phyloP scores from a whole-genome alignment of 2,888 invertebrate genomes.

The Bugulina stolonifera region DNA sequence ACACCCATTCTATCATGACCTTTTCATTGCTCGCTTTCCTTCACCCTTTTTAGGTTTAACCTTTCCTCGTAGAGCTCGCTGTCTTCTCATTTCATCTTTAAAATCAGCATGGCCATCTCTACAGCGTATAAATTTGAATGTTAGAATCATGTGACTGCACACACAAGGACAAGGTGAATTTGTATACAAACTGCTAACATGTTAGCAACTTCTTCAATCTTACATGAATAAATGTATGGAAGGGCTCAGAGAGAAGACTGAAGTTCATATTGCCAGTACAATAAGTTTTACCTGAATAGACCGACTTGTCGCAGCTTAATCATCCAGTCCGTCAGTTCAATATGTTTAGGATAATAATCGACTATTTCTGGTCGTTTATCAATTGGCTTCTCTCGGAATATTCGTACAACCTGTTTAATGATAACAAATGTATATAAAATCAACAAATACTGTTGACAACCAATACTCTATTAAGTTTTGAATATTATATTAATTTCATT shows the following conservation, averaged over 20 bases:
- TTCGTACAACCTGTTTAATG: constrained; percentile 65
- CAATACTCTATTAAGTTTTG: no score
- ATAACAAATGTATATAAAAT: no score
- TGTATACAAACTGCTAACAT: no score
- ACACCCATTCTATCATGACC: not conserved
- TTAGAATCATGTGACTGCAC: no score
- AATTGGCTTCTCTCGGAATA: constrained; percentile 70
- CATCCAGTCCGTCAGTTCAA: constrained; percentile 71
- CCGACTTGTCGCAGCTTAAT: constrained; percentile 49
- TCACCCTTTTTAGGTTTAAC: constrained; percentile 34
- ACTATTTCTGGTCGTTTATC: constrained; percentile 68
- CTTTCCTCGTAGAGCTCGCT: constrained; percentile 41
- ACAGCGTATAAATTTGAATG: no score
- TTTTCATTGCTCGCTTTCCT: not conserved
- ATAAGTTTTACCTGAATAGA: constrained; percentile 39
- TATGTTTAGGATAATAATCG: constrained; percentile 79
- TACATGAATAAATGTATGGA: no score
- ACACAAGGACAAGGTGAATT: no score
- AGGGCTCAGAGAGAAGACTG: no score
- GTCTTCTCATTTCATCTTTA: constrained; percentile 44
- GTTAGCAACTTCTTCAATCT: no score
- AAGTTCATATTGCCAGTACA: no score
- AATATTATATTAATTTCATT: no score
- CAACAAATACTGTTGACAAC: no score
- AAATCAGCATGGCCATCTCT: constrained; percentile 51